Base-by-base conservation (phyloP, 2,113 vertebrate genomes). In the Eolophus roseicapilla region DNA sequence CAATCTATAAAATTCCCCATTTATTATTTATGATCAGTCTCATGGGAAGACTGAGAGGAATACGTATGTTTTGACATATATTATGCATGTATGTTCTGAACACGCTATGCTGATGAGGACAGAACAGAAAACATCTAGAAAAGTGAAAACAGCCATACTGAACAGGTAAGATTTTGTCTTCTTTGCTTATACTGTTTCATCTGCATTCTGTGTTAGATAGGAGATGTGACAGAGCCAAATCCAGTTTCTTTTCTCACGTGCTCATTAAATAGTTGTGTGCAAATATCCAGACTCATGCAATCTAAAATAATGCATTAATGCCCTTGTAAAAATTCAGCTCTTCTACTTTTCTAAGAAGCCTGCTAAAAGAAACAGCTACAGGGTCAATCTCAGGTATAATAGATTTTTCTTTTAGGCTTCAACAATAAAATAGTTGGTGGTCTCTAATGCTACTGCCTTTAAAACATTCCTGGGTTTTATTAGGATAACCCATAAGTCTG, bases 381-480 rank as follows among this genome's bases (percentile, higher is more conserved):
- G 43, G 18, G 92, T 77, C 83, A 9, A 6, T 73, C 79, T 86
- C 93, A 96, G 94, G 93, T 97, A 94, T 53, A 62, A 92, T 10
- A 79, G 89, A 92, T 88, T 97, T 95, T 95, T 94, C 96, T 97
- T 97, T 93, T 95, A 97, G 97, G 80, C 68, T 96, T 95, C 82
- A 92, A 97, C 94, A 97, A 95, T 97, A 98, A 98, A 98, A 90
- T 96, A 94, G 95, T 95, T 97, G 97, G 97, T 98, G 97, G 97
- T 98, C 98, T 97, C 91, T 95, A 94, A 88, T 70, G 92, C 97
- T 97, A 79, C 86, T 95, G 95, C 92, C 95, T 97, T 96, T 98
- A 96, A 97, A 94, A 98, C 97, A 97, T 98, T 98, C 97, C 96
- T 97, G 75, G 79, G 82, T 97, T 98, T 98, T 97, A 98, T 97